Evolutionary conservation across 2,113 vertebrate species (phyloP).

Genomic region (Hydropotes inermis): DNA sequence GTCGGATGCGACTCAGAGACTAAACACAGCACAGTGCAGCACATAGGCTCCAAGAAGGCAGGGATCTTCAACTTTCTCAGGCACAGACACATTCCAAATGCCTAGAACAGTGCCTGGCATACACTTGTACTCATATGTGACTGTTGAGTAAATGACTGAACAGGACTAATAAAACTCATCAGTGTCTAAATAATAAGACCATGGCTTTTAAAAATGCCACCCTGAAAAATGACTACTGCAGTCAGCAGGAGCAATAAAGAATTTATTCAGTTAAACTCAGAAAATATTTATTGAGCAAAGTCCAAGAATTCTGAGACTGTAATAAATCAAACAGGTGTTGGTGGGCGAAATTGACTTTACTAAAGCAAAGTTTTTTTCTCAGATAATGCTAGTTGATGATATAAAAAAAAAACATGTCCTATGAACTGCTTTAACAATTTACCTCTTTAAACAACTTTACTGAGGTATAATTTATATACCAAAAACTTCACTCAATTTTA

Average conservation of each 20-base stretch:
- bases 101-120: background rate
- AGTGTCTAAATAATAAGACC: background rate
- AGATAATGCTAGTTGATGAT: conserved; percentile 46
- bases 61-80: background rate
- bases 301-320: conserved; percentile 42
- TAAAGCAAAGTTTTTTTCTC: conserved; percentile 13
- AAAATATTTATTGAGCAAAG: conserved; percentile 63
- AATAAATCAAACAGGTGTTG: conserved; percentile 58
- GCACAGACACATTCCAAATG: background rate
- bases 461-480: conserved; percentile 5
- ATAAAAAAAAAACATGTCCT: conserved; percentile 35
- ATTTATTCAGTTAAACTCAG: conserved; percentile 21
- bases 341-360: conserved; percentile 21
- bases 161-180: background rate
- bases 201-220: background rate
- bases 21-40: background rate
- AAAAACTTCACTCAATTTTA: background rate
- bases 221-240: background rate
- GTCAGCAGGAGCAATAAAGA: background rate
- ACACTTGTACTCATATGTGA: background rate
- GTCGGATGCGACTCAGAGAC: rapidly evolving
- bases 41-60: background rate
- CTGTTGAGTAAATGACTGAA: background rate
- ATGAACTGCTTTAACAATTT: conserved; percentile 27
- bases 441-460: background rate